These are phyloP conservation scores for Ganaspis sp. DNA, from an alignment of 1,140 invertebrate genomes.

Conservation along the genomic window DNA sequence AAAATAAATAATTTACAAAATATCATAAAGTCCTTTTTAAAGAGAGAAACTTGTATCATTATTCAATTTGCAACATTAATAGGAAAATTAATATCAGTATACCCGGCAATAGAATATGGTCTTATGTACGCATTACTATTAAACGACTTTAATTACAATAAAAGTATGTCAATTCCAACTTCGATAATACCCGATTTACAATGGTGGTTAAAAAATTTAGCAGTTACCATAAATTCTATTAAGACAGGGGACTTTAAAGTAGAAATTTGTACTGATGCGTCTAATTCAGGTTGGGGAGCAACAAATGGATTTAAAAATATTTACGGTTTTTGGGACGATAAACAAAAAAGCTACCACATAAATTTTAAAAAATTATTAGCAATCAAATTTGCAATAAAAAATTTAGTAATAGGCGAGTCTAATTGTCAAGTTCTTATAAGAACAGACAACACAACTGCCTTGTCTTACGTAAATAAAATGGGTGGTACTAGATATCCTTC, in stretches of 20 bases:
- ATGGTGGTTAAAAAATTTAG: slow-evolving; percentile 31
- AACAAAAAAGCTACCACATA: slow-evolving; percentile 28
- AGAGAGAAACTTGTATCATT: not conserved
- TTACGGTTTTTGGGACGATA: slow-evolving; percentile 36
- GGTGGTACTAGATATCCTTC: not conserved
- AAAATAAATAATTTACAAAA: not conserved
- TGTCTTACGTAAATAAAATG: slow-evolving; percentile 35
- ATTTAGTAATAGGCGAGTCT: not conserved
- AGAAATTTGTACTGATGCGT: slow-evolving; percentile 43
- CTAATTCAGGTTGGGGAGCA: slow-evolving; percentile 35
- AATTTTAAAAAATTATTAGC: slow-evolving; percentile 43
- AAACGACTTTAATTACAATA: not conserved
- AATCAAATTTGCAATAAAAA: slow-evolving; percentile 29
- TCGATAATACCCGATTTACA: slow-evolving; percentile 16
- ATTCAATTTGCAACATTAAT: not conserved
- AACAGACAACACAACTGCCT: slow-evolving; percentile 41
- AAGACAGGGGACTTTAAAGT: slow-evolving; percentile 27
- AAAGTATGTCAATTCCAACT: not conserved
- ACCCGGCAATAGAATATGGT: not conserved
- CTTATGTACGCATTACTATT: not conserved
- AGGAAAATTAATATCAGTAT: not conserved
- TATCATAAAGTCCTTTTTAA: not conserved
- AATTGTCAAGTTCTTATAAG: slow-evolving; percentile 24
- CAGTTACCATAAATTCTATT: not conserved
- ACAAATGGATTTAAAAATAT: slow-evolving; percentile 1